A percentile compares a stretch with the other conserved stretches of the same genome.
phyloP scores from a whole-genome alignment of 1,140 invertebrate species.

The Octopus sinensis region DNA sequence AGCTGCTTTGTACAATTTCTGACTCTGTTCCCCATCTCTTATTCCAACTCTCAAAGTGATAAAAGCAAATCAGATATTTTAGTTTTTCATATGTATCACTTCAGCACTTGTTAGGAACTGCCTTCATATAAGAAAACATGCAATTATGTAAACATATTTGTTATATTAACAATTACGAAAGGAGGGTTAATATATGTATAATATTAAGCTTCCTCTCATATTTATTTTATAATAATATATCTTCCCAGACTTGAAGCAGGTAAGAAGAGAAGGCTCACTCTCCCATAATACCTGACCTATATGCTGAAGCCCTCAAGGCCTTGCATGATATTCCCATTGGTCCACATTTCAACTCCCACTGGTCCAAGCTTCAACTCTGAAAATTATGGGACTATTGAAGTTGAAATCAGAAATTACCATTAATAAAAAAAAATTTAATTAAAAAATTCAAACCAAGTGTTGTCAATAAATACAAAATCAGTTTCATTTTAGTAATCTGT shows the following conservation, averaged over 20 bases:
- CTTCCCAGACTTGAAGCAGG: not conserved
- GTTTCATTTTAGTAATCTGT: no score
- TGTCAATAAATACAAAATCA: no score
- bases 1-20: conserved; percentile 5
- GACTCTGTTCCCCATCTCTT: not conserved
- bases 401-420: no score
- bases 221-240: no score
- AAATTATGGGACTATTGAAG: not conserved
- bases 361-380: conserved; percentile 4
- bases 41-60: not conserved
- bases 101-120: conserved; percentile 5
- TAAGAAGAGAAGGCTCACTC: not conserved
- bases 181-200: no score
- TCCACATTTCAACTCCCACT: no score
- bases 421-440: no score
- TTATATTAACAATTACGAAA: no score
- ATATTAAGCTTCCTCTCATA: no score
- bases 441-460: no score
- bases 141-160: no score
- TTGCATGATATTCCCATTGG: not conserved
- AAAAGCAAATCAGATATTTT: not conserved
- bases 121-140: no score
- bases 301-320: not conserved
- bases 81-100: not conserved
- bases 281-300: not conserved